These are phyloP conservation scores for Pyrocephalus nanus DNA, from an alignment of 2,797 vertebrate genomes.

Conservation along the genomic window DNA sequence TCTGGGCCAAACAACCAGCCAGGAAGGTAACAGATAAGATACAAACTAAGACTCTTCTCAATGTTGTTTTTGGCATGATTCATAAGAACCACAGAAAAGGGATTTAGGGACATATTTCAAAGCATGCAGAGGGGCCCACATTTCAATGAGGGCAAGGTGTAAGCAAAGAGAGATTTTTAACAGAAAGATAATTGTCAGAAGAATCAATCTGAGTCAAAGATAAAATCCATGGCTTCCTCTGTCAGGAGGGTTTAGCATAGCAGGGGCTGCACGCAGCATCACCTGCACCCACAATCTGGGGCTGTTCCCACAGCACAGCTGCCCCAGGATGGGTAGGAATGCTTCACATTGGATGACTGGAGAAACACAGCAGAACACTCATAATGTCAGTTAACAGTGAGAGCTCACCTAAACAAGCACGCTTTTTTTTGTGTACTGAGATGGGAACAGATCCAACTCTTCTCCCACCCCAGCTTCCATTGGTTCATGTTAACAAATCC, in stretches of 20 bases:
- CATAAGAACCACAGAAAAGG: not conserved
- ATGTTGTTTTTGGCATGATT: not conserved
- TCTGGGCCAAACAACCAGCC: not conserved
- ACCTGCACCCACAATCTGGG: accelerated
- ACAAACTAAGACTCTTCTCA: not conserved
- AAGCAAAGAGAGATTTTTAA: not conserved
- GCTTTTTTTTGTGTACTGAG: not conserved
- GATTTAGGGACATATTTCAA: not conserved
- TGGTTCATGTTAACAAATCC: not conserved
- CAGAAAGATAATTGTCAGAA: not conserved
- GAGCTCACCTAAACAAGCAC: not conserved
- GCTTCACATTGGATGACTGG: not conserved
- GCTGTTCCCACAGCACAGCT: not conserved
- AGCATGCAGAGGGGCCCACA: not conserved
- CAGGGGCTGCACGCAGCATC: not conserved
- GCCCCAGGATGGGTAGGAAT: not conserved
- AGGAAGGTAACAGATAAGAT: not conserved
- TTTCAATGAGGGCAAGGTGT: not conserved
- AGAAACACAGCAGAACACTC: not conserved
- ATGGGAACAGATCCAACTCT: not conserved
- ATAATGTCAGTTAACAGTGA: not conserved
- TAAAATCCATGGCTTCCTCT: not conserved
- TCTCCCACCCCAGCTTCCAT: not conserved
- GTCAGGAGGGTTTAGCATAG: not conserved
- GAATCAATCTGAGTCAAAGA: not conserved